Evolutionary conservation across 2,888 invertebrate genomes (phyloP).

Genomic region (Clusia tigrina): DNA sequence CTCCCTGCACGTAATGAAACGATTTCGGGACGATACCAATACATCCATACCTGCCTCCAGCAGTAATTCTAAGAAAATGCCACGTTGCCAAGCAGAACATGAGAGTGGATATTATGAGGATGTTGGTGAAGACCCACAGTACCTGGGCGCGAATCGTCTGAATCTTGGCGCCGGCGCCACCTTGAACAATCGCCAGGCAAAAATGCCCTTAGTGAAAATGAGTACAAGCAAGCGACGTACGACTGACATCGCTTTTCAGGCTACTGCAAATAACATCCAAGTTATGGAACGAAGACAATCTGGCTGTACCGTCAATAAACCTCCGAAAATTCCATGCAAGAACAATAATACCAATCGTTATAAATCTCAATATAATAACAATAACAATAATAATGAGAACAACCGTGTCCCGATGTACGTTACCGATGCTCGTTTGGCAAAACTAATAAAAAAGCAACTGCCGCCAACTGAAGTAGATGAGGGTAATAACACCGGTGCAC

Average conservation of each 20-base stretch:
- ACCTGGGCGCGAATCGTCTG: constrained; percentile 10
- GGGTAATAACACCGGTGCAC: constrained; percentile 40
- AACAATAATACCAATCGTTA: background rate
- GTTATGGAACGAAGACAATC: too few relatives aligned
- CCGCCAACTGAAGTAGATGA: constrained; percentile 43
- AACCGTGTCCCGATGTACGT: too few relatives aligned
- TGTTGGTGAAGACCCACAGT: constrained; percentile 32
- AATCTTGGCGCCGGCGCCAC: background rate
- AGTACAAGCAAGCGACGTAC: constrained; percentile 35
- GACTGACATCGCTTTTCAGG: constrained; percentile 1
- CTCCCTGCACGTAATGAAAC: constrained; percentile 44
- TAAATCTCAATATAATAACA: constrained; percentile 9
- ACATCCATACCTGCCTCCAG: constrained; percentile 9
- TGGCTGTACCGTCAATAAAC: too few relatives aligned
- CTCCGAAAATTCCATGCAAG: too few relatives aligned
- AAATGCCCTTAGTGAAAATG: constrained; percentile 3
- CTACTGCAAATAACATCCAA: too few relatives aligned
- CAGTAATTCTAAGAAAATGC: constrained; percentile 65
- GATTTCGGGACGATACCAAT: too few relatives aligned
- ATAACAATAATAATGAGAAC: constrained; percentile 6
- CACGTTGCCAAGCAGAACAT: constrained; percentile 75
- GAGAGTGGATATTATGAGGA: constrained; percentile 84
- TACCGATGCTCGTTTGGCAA: too few relatives aligned
- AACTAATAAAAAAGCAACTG: constrained; percentile 19
- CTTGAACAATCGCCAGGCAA: constrained; percentile 36